A percentile compares a stretch with the other conserved stretches of the same genome.
Conservation (phyloP, 1,140 invertebrate genomes). For the Danaus plexippus region DNA sequence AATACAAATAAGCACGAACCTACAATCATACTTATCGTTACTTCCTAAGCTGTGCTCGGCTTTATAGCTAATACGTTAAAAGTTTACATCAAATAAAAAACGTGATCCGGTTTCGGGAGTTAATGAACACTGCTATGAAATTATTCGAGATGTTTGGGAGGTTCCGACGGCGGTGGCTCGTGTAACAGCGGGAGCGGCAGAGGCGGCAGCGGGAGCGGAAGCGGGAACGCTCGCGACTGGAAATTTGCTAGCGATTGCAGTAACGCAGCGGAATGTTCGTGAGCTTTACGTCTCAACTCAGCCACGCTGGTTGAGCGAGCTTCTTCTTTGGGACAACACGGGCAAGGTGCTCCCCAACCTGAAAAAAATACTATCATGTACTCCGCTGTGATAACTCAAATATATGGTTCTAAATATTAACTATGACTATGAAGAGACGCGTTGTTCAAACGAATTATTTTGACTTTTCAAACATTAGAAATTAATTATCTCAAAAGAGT, state of each 20-base stretch:
- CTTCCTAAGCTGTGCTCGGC: too few relatives aligned
- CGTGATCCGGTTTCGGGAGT: not conserved
- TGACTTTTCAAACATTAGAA: too few relatives aligned
- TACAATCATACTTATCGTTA: too few relatives aligned
- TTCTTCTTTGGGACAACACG: conserved; percentile 80
- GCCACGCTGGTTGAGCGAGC: conserved; percentile 86
- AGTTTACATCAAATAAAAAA: too few relatives aligned
- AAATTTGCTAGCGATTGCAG: conserved; percentile 80
- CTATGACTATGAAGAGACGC: too few relatives aligned
- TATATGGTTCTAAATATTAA: too few relatives aligned
- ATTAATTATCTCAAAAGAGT: too few relatives aligned
- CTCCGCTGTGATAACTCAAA: too few relatives aligned
- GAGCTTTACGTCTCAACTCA: conserved; percentile 88
- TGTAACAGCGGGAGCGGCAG: conserved; percentile 63
- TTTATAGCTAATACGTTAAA: too few relatives aligned
- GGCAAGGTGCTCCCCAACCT: conserved; percentile 76
- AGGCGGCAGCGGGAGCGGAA: conserved; percentile 68
- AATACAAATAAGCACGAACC: too few relatives aligned
- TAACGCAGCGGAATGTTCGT: conserved; percentile 90
- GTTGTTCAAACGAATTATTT: too few relatives aligned
- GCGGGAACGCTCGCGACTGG: conserved; percentile 70
- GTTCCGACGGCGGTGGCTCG: conserved; percentile 66
- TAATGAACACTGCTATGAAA: not conserved
- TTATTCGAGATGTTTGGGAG: conserved; percentile 55
- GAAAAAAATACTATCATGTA: conserved; percentile 1